Evolutionary conservation across 2,113 vertebrate species (phyloP).

Genomic region (Ailurus styani): DNA sequence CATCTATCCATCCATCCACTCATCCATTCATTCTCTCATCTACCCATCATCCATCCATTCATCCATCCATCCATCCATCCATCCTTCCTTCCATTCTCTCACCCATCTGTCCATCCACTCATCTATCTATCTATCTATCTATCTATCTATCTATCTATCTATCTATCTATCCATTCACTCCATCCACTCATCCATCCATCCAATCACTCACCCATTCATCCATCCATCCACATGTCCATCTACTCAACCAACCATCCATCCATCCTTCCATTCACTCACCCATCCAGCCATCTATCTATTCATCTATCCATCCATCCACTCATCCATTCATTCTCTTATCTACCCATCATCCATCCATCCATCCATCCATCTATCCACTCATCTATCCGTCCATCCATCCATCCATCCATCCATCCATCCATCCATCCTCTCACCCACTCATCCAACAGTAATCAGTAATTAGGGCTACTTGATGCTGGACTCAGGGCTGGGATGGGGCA

Average conservation of each 20-base stretch:
- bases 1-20: background rate
- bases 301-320: rapidly evolving
- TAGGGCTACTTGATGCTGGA: no score
- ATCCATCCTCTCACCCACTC: background rate
- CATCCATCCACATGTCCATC: rapidly evolving
- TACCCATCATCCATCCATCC: no score
- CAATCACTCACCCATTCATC: rapidly evolving
- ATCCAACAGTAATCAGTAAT: rapidly evolving
- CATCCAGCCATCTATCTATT: rapidly evolving
- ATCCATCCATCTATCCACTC: no score
- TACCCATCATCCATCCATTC: no score
- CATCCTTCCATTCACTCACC: rapidly evolving
- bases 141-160: no score
- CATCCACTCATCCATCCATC: background rate
- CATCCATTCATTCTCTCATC: background rate
- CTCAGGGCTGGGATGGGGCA: background rate
- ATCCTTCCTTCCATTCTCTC: no score
- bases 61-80: no score
- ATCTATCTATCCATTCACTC: background rate
- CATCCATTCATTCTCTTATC: no score
- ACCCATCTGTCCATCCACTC: background rate
- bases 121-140: no score
- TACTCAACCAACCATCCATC: no score
- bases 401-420: background rate
- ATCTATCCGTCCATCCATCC: no score